Conservation (phyloP, 2,113 vertebrate genomes). For the Etia nguti region DNA sequence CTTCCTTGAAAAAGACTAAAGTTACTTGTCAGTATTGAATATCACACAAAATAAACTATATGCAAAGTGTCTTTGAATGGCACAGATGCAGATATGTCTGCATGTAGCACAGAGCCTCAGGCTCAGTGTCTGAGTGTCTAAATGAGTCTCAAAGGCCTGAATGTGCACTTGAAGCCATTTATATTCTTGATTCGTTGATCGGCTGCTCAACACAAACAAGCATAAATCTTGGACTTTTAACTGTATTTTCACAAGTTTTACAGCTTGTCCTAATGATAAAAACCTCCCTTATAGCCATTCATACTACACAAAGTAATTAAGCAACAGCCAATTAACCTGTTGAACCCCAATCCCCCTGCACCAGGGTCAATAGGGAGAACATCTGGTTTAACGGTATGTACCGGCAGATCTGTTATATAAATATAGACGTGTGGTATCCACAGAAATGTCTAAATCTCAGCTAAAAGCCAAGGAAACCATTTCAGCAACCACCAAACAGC, state of each 20-base stretch:
- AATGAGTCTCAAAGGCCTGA: neutral
- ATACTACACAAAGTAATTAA: accelerated
- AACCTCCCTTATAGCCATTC: neutral
- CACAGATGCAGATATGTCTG: neutral
- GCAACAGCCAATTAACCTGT: neutral
- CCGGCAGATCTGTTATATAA: neutral
- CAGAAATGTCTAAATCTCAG: neutral
- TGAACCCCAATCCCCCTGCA: neutral
- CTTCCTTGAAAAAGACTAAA: neutral
- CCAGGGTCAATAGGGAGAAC: neutral
- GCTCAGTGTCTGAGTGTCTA: neutral
- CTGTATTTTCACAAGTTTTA: neutral
- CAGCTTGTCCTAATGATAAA: neutral
- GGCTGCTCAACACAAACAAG: neutral
- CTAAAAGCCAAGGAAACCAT: neutral
- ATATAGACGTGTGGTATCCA: neutral
- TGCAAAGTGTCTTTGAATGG: neutral
- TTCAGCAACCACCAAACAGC: neutral
- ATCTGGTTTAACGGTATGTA: neutral
- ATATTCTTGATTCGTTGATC: neutral
- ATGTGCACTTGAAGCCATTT: neutral
- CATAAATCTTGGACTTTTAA: neutral
- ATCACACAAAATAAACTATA: neutral
- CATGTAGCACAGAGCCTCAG: neutral
- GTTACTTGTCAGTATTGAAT: neutral